Conservation (phyloP, 1,140 invertebrate genomes). For the Trachymyrmex cornetzi region DNA sequence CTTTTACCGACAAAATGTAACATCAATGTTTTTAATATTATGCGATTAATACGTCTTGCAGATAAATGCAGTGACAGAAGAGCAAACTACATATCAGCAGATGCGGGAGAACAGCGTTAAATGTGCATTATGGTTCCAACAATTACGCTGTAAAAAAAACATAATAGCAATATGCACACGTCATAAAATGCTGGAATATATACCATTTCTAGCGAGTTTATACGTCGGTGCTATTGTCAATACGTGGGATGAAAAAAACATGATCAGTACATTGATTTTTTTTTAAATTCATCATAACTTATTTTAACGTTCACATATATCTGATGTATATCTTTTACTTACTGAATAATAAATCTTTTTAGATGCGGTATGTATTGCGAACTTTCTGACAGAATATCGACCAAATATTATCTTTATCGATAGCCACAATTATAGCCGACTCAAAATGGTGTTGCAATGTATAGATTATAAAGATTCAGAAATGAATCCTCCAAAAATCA, state of each 20-base stretch:
- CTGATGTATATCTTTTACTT: neutral
- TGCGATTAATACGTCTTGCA: neutral
- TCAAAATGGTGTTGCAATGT: too few species aligned
- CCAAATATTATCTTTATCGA: slow-evolving; percentile 1
- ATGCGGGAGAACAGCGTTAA: slow-evolving; percentile 21
- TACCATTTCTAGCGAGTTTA: neutral
- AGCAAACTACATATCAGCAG: neutral
- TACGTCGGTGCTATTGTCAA: neutral
- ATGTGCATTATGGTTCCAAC: neutral
- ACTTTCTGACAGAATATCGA: too few species aligned
- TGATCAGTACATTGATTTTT: neutral
- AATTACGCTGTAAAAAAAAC: neutral
- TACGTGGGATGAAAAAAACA: neutral
- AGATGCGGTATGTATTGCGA: neutral
- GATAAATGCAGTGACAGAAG: neutral
- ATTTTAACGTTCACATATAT: neutral
- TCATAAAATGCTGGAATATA: neutral
- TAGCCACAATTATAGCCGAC: neutral
- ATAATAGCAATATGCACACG: neutral
- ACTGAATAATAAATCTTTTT: neutral
- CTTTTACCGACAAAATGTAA: neutral
- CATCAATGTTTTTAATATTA: neutral
- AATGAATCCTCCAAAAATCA: neutral
- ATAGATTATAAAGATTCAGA: too few species aligned
- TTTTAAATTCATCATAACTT: neutral